Evolutionary conservation across 2,888 invertebrate genomes (phyloP), one percentile per base, ranked within the genome.

Genomic region (Eretmocerus hayati): DNA sequence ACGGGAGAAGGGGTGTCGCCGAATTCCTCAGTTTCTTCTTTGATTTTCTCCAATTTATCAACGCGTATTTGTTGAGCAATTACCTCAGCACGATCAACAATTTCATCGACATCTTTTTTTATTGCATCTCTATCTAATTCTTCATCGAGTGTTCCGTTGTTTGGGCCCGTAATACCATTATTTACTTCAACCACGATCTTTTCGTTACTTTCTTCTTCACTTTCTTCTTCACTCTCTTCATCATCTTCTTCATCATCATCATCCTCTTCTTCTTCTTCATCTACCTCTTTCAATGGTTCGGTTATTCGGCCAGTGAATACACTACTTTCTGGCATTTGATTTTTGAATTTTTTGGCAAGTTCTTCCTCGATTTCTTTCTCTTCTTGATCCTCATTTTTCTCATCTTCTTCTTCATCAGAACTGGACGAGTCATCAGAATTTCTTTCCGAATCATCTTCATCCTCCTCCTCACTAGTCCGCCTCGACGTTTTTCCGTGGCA

Each of bases 401-500:
- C 36, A 15, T 21, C 30, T 40, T 37, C 44, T 33, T 38, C 54
- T 46, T 26, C 54, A 9, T 35, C 22, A 5, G 32, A 33, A n/a
- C 15, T 18, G 21, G 35, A 33, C 5, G 30, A 16, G 15, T 51
- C 57, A 55, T 41, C 53, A 6, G 58, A 53, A n/a, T 52, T 54
- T 15, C 44, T 50, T 22, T 39, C 41, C 16, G 55, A 54, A 20
- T 59, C 57, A 5, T 44, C 42, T 1, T 58, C 57, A 6, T 55
- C 55, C 2, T 46, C 51, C 23, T 48, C 53, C 21, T 58, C 53
- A 39, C 52, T 62, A 45, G 56, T 56, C 15, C 54, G 48, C 20
- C 56, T 56, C 41, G 59, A 53, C 9, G 52, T 44, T 58, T 66
- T 62, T 31, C 64, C 62, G 37, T 64, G 65, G 53, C 69, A 65